Percentiles rank a stretch among this genome's conserved stretches.
Evolutionary conservation across 2,888 invertebrate species (phyloP).

Genomic region (Odontomyia ornata): DNA sequence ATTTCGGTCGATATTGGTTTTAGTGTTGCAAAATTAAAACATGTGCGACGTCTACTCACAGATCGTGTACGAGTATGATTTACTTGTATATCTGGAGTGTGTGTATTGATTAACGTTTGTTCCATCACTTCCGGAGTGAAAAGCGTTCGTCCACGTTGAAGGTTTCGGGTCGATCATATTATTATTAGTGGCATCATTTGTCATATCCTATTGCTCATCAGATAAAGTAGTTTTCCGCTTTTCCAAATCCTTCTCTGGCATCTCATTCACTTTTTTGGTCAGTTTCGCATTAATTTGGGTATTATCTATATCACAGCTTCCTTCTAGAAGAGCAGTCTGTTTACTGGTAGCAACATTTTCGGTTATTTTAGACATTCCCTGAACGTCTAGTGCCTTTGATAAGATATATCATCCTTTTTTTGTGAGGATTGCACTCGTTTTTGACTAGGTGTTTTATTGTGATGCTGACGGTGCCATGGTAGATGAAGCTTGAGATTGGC

Average conservation of each 20-base stretch:
- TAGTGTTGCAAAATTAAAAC: background rate
- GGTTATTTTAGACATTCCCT: no score
- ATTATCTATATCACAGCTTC: slow-evolving; percentile 26
- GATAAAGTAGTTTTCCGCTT: background rate
- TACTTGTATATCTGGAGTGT: no score
- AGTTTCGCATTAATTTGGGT: no score
- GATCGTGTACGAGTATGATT: background rate
- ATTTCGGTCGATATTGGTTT: background rate
- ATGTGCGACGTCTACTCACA: no score
- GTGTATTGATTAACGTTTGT: no score
- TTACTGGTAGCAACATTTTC: background rate
- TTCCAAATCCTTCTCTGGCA: no score
- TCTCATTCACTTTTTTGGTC: background rate
- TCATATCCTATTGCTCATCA: background rate
- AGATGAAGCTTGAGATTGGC: background rate
- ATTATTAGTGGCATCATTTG: no score
- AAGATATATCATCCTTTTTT: background rate
- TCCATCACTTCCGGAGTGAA: no score
- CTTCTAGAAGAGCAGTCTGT: slow-evolving; percentile 35
- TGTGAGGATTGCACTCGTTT: background rate
- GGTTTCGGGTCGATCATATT: background rate
- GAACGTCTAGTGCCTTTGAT: background rate
- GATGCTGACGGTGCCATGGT: background rate
- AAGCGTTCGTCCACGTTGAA: no score
- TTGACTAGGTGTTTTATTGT: slow-evolving; percentile 1